A percentile compares a stretch with the other conserved stretches of the same genome.
Evolutionary conservation across 2,113 vertebrate species (phyloP).

Genomic region (Sapayoa aenigma): DNA sequence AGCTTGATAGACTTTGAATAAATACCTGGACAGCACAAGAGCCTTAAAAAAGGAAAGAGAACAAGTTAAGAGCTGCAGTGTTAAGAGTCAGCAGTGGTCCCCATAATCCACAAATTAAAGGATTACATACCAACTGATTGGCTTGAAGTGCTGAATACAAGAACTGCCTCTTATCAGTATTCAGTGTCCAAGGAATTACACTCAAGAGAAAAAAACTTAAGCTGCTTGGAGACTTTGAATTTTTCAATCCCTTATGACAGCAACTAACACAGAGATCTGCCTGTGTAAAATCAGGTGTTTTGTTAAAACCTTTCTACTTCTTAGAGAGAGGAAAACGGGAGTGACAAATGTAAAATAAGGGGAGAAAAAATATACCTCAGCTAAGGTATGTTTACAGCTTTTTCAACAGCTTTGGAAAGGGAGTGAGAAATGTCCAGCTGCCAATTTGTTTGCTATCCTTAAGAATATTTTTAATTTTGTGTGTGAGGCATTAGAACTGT

Average conservation of each 20-base stretch:
- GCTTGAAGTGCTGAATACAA: neutral
- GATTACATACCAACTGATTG: constrained; percentile 46
- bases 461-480: neutral
- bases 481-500: neutral
- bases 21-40: neutral
- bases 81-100: neutral
- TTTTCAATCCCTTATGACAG: constrained; percentile 20
- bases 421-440: neutral
- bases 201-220: constrained; percentile 28
- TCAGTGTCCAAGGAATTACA: constrained; percentile 38
- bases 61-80: neutral
- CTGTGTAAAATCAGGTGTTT: constrained; percentile 8
- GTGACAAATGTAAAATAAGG: neutral
- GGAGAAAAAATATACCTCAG: neutral
- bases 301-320: neutral
- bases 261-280: neutral
- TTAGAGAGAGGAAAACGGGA: neutral
- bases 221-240: constrained; percentile 7
- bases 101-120: constrained; percentile 30
- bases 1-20: neutral
- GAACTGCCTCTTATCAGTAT: neutral
- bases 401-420: neutral
- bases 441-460: neutral
- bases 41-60: neutral
- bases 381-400: neutral